Percentiles rank a stretch among this genome's conserved stretches.
Evolutionary conservation across 2,797 vertebrate species (phyloP).

Genomic region (Cottoperca gobio): DNA sequence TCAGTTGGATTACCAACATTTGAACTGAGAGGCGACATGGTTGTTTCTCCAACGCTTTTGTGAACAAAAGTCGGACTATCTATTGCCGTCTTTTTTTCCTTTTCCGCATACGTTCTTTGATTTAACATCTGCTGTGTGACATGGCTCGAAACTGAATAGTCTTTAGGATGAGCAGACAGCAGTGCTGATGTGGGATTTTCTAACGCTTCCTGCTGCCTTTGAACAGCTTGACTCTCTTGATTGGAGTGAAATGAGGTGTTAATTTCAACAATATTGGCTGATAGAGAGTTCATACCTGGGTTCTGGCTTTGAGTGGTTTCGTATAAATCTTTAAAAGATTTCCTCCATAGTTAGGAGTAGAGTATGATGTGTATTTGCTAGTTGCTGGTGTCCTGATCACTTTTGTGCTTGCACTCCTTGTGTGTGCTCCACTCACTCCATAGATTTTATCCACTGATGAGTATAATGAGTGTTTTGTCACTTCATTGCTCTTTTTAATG

Average conservation of each 20-base stretch:
- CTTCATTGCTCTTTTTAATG: conserved; percentile 39
- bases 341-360: conserved; percentile 14
- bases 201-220: conserved; percentile 52
- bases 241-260: conserved; percentile 49
- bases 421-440: conserved; percentile 14
- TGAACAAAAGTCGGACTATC: conserved; percentile 35
- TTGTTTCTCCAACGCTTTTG: conserved; percentile 20
- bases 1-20: conserved; percentile 44
- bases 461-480: conserved; percentile 19
- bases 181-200: conserved; percentile 58
- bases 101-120: conserved; percentile 33
- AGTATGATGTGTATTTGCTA: conserved; percentile 19
- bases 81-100: conserved; percentile 34
- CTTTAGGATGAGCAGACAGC: conserved; percentile 49
- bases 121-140: conserved; percentile 62
- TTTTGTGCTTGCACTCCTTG: conserved; percentile 20
- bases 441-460: conserved; percentile 24
- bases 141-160: conserved; percentile 64
- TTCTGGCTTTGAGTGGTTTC: conserved; percentile 20
- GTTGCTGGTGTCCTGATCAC: conserved; percentile 24
- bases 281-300: conserved; percentile 30
- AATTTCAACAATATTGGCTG: conserved; percentile 47
- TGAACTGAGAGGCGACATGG: conserved; percentile 20
- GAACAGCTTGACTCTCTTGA: conserved; percentile 57
- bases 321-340: conserved; percentile 40